Percentiles rank a stretch among this genome's conserved stretches.
phyloP scores from a whole-genome alignment of 2,888 invertebrate genomes.

The Sphecodes monilicornis region DNA sequence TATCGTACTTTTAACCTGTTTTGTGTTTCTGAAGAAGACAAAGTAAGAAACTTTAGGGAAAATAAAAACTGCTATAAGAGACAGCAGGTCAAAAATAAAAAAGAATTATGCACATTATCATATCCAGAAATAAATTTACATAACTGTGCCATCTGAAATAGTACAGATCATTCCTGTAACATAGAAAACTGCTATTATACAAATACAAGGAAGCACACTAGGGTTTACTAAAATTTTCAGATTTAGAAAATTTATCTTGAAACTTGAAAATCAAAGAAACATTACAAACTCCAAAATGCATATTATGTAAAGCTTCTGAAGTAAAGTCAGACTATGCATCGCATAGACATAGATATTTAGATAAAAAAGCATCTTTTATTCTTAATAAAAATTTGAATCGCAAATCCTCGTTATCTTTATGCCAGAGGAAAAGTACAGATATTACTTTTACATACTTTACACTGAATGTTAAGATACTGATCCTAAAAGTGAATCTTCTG shows the following conservation, averaged over 20 bases:
- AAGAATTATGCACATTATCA: conserved; percentile 33
- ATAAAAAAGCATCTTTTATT: conserved; percentile 38
- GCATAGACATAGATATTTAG: conserved; percentile 33
- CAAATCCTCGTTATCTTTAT: conserved; percentile 31
- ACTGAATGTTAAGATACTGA: conserved; percentile 54
- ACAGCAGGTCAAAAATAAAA: conserved; percentile 30
- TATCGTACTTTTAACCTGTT: conserved; percentile 37
- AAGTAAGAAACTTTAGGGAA: conserved; percentile 45
- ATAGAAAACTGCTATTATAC: conserved; percentile 50
- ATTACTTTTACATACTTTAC: conserved; percentile 34
- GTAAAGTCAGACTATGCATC: conserved; percentile 32
- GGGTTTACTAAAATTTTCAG: conserved; percentile 68
- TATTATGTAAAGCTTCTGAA: conserved; percentile 41
- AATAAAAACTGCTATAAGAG: conserved; percentile 22
- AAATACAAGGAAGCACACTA: conserved; percentile 68
- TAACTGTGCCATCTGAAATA: conserved; percentile 46
- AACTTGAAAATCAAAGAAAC: conserved; percentile 48
- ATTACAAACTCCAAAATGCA: conserved; percentile 34
- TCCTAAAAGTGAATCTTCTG: conserved; percentile 63
- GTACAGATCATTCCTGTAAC: conserved; percentile 63
- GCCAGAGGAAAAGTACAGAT: conserved; percentile 35
- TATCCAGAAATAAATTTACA: conserved; percentile 26
- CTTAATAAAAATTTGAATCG: conserved; percentile 48
- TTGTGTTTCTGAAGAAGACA: conserved; percentile 46
- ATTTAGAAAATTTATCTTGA: conserved; percentile 58